Evolutionary conservation across 92 coral and sea anemone species (phyloP), one percentile per base, ranked within the genome.

Genomic region (Bergia puertoricense): DNA sequence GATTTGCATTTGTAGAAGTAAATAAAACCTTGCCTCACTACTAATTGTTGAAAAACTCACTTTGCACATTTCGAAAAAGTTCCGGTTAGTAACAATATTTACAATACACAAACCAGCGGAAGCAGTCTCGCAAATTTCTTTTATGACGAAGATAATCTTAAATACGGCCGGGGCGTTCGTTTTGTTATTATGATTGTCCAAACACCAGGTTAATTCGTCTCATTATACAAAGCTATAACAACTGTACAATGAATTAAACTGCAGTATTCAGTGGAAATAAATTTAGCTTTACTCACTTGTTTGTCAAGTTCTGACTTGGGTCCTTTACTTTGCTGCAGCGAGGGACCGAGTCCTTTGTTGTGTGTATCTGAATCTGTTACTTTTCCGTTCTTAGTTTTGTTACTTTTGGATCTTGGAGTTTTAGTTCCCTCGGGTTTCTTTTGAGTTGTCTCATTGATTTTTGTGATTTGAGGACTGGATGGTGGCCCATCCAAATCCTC

Each of bases 301-400:
- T 95, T 91, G 80, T 97, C 99, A 46, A 97, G 93, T 77, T 97
- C 98, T 50, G 98, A 92, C 86, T 97, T 97, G 13, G 99, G 98
- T 45, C 78, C 89, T 14, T 89, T 88, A 87, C 90, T 92, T 16
- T 92, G 94, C 30, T 92, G 92, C 11, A 95, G 87, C 39, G 98
- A 93, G 43, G 91, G 84, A 3, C 79, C 87, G 6, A 23, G n/a
- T 23, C 65, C 79, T 84, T 72, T 84, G 44, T 46, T 54, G 3
- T 51, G 65, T 36, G 23, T 39, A 39, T 37, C 56, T 46, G 77
- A 44, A 10, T 48, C 87, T 22, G 59, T 57, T 91, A 81, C 75
- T 93, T 79, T 86, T 4, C 80, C 76, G 54, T 81, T 56, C 38
- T 73, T 85, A 89, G 78, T 83, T 91, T 90, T 71, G 80, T 72